A percentile compares a stretch with the other conserved stretches of the same genome.
Evolutionary conservation across 2,113 vertebrate genomes (phyloP).

Genomic region (Pseudois nayaur): DNA sequence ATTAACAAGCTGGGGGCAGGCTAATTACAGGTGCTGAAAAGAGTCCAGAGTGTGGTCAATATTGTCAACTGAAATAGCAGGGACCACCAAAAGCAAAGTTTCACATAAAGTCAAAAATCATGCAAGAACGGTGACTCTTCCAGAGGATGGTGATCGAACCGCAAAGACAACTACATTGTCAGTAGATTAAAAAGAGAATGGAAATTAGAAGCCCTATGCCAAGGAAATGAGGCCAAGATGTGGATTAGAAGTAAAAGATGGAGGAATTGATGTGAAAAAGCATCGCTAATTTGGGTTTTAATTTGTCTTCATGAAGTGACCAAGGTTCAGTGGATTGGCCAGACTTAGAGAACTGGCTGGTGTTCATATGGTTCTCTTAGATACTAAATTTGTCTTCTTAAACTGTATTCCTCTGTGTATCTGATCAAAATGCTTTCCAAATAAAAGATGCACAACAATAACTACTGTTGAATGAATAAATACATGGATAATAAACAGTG

Average conservation of each 20-base stretch:
- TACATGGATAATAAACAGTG: neutral
- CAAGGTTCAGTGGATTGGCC: rapidly evolving
- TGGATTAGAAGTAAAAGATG: neutral
- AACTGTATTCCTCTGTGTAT: neutral
- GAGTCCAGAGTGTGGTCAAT: neutral
- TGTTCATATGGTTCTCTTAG: neutral
- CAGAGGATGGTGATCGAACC: neutral
- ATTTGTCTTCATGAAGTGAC: neutral
- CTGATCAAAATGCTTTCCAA: neutral
- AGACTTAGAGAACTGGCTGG: neutral
- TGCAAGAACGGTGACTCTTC: neutral
- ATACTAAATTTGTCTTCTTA: neutral
- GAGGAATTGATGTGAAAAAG: neutral
- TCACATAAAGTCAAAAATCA: neutral
- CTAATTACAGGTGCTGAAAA: neutral
- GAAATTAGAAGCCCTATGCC: neutral
- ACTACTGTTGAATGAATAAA: neutral
- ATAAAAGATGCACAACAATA: neutral
- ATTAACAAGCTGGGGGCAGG: neutral
- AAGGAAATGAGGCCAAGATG: neutral
- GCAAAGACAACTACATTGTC: too few species aligned
- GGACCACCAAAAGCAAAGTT: neutral
- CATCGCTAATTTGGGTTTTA: neutral
- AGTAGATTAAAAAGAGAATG: neutral
- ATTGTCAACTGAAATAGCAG: neutral